These are phyloP conservation scores for Rhegmatorhina hoffmannsi DNA, from an alignment of 2,113 vertebrate genomes.

Conservation along the genomic window DNA sequence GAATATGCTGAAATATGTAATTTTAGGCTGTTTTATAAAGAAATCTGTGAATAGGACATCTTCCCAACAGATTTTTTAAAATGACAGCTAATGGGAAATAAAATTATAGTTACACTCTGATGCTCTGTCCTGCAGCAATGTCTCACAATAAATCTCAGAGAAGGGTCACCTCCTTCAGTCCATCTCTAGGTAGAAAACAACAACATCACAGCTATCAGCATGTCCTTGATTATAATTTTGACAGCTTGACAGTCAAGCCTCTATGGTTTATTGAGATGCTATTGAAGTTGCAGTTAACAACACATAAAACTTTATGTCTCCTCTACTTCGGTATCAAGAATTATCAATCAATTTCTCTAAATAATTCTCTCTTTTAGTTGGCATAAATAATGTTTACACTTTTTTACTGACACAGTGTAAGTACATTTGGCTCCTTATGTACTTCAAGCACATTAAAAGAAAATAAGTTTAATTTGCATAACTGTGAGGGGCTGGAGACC, in stretches of 20 bases:
- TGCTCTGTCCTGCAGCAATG: constrained; percentile 2
- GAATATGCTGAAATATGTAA: constrained; percentile 68
- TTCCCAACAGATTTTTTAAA: constrained; percentile 51
- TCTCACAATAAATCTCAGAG: constrained; percentile 36
- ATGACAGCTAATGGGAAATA: constrained; percentile 68
- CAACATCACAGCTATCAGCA: neutral
- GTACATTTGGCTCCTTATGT: neutral
- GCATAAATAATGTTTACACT: neutral
- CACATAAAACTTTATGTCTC: neutral
- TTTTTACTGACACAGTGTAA: neutral
- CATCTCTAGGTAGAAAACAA: constrained; percentile 8
- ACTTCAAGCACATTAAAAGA: neutral
- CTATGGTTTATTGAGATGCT: neutral
- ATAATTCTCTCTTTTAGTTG: neutral
- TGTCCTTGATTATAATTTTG: neutral
- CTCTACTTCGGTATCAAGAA: neutral
- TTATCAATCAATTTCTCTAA: neutral
- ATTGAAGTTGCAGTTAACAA: neutral
- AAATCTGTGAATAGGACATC: constrained; percentile 58
- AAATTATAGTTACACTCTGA: constrained; percentile 64
- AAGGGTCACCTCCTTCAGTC: neutral
- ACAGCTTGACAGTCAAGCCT: neutral
- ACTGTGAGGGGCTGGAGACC: neutral
- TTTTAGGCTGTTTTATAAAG: constrained; percentile 66
- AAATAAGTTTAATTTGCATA: neutral